Conservation (phyloP, 1,140 invertebrate genomes). For the Samia ricini region DNA sequence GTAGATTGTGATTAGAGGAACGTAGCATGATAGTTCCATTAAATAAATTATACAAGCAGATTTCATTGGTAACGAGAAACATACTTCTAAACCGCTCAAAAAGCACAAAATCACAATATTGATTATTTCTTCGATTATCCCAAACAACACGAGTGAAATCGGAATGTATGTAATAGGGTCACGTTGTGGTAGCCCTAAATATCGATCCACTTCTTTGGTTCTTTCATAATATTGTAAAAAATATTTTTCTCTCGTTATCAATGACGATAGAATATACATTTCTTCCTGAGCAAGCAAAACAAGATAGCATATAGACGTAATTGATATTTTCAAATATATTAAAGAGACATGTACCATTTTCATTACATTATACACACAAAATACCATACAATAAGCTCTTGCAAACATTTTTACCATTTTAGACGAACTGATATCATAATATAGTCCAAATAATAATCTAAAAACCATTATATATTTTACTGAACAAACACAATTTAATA, state of each 20-base stretch:
- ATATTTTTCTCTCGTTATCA: neutral
- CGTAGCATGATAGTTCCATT: neutral
- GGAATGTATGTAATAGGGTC: neutral
- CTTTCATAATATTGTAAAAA: neutral
- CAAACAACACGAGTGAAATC: neutral
- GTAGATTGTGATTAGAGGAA: neutral
- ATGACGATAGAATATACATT: neutral
- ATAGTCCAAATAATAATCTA: neutral
- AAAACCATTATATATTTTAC: neutral
- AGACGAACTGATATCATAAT: neutral
- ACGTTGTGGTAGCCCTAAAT: neutral
- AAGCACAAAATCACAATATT: neutral
- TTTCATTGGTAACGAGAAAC: neutral
- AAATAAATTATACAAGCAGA: neutral
- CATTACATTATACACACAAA: neutral
- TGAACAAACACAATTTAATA: neutral
- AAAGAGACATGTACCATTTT: neutral
- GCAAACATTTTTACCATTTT: neutral
- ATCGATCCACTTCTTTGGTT: neutral
- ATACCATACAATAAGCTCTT: neutral
- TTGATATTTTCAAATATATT: neutral
- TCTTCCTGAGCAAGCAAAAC: neutral
- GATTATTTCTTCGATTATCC: neutral
- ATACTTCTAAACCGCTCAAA: neutral
- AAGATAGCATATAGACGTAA: neutral